Conservation (phyloP, 2,113 vertebrate species). For the Mirza zaza region DNA sequence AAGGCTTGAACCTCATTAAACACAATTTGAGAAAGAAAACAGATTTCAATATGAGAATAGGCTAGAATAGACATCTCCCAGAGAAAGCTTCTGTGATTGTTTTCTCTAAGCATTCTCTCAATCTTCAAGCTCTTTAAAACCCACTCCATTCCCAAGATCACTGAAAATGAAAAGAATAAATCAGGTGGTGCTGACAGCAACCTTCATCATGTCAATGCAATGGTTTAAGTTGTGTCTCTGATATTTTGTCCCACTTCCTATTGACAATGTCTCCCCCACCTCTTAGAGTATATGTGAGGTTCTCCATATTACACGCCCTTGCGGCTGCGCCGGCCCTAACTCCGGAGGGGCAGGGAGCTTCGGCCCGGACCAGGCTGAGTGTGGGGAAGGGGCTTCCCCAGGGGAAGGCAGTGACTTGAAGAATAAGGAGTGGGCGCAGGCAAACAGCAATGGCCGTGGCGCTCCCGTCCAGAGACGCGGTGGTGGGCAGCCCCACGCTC, state of each 20-base stretch:
- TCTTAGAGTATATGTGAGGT: not conserved
- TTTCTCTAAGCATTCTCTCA: not conserved
- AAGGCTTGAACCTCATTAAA: no score
- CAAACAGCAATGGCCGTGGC: not conserved
- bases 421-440: not conserved
- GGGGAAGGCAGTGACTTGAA: not conserved
- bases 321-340: no score
- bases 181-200: not conserved
- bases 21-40: not conserved
- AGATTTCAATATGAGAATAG: not conserved
- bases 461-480: not conserved
- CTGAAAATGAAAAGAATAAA: not conserved
- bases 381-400: not conserved
- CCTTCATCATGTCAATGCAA: not conserved
- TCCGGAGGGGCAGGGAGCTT: not conserved
- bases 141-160: not conserved
- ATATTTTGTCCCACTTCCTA: not conserved
- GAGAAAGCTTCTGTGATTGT: not conserved
- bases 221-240: not conserved
- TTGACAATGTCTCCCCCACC: not conserved
- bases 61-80: no score
- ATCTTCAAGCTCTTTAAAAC: not conserved
- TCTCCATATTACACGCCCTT: not conserved
- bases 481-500: not conserved
- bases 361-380: not conserved